Percentiles rank a stretch among this genome's conserved stretches.
phyloP scores from a whole-genome alignment of 2,888 invertebrate genomes.

The Amphimallon solstitiale region DNA sequence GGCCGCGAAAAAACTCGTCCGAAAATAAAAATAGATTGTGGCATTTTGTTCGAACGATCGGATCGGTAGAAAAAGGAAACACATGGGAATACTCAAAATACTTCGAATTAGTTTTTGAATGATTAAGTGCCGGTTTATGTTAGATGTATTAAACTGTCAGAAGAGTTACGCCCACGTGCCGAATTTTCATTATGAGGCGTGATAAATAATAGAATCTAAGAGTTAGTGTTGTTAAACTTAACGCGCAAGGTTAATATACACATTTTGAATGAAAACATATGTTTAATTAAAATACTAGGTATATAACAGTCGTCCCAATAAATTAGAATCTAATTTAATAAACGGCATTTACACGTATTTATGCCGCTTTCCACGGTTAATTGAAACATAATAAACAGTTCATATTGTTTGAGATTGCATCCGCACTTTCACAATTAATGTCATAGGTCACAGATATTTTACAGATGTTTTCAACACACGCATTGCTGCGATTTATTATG shows the following conservation, averaged over 20 bases:
- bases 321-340: neutral
- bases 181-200: neutral
- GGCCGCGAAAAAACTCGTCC: neutral
- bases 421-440: too few species aligned
- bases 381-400: neutral
- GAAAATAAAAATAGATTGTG: conserved; percentile 12
- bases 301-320: conserved; percentile 7
- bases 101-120: conserved; percentile 13
- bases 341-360: neutral
- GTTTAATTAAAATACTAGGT: conserved; percentile 10
- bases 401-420: neutral
- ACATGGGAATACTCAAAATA: neutral
- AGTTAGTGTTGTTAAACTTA: conserved; percentile 10
- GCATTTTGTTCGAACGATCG: neutral
- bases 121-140: conserved; percentile 19
- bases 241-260: conserved; percentile 16
- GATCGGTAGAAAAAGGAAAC: neutral
- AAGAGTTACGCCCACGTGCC: conserved; percentile 5
- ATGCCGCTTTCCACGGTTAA: neutral
- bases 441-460: too few species aligned
- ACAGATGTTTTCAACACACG: too few species aligned
- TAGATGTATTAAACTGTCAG: conserved; percentile 24
- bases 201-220: conserved; percentile 20
- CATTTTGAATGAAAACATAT: conserved; percentile 6
- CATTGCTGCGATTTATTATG: too few species aligned